These are phyloP conservation scores for Dyspetes luteomarginatus DNA, from an alignment of 2,888 invertebrate genomes.

Conservation along the genomic window DNA sequence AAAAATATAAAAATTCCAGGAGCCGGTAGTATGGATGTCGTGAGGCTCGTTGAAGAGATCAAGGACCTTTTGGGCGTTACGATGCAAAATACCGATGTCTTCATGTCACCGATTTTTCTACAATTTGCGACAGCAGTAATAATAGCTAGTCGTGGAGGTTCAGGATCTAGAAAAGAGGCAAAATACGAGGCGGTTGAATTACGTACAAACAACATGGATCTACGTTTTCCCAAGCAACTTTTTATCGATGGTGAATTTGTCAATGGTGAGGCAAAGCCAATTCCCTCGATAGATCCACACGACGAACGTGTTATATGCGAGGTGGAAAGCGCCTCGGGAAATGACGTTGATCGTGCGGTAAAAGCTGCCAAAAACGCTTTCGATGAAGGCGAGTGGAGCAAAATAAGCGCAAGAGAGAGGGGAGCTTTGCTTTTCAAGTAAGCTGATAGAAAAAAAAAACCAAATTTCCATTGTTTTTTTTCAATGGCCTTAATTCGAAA, in stretches of 20 bases:
- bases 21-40: constrained; percentile 99
- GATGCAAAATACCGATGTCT: constrained; percentile 95
- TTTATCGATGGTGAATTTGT: constrained; percentile 97
- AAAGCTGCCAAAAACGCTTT: constrained; percentile 94
- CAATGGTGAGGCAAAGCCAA: constrained; percentile 88
- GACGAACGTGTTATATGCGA: constrained; percentile 92
- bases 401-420: constrained; percentile 95
- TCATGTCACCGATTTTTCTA: constrained; percentile 95
- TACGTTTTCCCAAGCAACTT: constrained; percentile 94
- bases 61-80: constrained; percentile 91
- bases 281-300: constrained; percentile 90
- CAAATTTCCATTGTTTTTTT: background rate
- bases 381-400: constrained; percentile 95
- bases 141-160: constrained; percentile 87
- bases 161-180: constrained; percentile 84
- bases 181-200: constrained; percentile 91
- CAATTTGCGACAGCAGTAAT: constrained; percentile 91
- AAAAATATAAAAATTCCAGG: constrained; percentile 68
- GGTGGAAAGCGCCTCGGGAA: constrained; percentile 89
- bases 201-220: constrained; percentile 92
- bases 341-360: constrained; percentile 95
- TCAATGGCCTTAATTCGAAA: too few species aligned
- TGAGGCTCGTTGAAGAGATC: constrained; percentile 95
- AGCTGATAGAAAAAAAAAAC: constrained; percentile 70
- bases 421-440: constrained; percentile 92